phyloP scores from a whole-genome alignment of 2,113 vertebrate genomes.

The Psammodynastes pulverulentus region DNA sequence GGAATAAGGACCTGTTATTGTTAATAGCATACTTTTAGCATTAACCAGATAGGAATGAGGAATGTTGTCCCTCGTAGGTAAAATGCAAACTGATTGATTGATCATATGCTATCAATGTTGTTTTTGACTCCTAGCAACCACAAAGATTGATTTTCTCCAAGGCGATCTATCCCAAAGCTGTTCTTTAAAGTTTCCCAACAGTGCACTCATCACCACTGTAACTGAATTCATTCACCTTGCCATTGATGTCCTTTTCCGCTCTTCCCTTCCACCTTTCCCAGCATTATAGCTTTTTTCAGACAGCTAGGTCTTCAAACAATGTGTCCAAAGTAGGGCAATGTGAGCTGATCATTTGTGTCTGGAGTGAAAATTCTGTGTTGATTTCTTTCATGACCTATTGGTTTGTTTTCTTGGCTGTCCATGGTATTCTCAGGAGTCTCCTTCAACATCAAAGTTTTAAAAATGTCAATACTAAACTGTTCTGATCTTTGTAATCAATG shows the following conservation, averaged over 20 bases:
- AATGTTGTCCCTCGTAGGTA: neutral
- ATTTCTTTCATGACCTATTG: neutral
- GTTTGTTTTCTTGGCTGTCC: neutral
- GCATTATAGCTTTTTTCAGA: neutral
- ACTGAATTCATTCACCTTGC: neutral
- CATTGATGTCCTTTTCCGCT: neutral
- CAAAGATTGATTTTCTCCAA: neutral
- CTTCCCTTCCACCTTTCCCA: neutral
- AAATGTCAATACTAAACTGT: neutral
- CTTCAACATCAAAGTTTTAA: neutral
- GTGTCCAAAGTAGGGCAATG: neutral
- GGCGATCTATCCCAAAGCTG: neutral
- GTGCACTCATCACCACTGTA: neutral
- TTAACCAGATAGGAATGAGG: neutral
- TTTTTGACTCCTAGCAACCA: neutral
- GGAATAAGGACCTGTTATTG: neutral
- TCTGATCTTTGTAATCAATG: neutral
- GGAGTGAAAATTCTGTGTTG: neutral
- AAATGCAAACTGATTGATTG: neutral
- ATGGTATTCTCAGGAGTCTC: neutral
- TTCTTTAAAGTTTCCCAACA: neutral
- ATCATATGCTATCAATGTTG: neutral
- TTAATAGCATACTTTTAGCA: neutral
- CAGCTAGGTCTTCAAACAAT: neutral
- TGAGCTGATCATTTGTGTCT: neutral